phyloP scores from a whole-genome alignment of 2,888 invertebrate genomes.

The Hypselothyrea guttata region DNA sequence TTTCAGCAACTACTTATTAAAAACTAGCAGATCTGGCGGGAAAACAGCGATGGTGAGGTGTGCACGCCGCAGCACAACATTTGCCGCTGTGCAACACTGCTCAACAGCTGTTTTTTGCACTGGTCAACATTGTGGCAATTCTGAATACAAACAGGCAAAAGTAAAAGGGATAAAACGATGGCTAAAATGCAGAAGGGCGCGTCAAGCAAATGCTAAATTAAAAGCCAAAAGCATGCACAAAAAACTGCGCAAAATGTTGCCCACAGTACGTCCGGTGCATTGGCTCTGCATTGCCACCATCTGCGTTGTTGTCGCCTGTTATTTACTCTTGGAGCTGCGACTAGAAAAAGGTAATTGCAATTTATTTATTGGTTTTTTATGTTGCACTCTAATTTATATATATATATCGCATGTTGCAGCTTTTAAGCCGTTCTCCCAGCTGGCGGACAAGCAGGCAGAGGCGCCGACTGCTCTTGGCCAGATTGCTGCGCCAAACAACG shows the following conservation, averaged over 20 bases:
- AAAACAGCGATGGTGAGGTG: too few relatives aligned
- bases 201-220: slow-evolving; percentile 21
- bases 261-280: slow-evolving; percentile 75
- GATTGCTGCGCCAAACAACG: slow-evolving; percentile 21
- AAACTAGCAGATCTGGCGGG: too few relatives aligned
- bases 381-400: too few relatives aligned
- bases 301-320: slow-evolving; percentile 71
- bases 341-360: slow-evolving; percentile 55
- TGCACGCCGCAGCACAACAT: background rate
- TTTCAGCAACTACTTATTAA: too few relatives aligned
- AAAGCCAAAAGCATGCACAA: slow-evolving; percentile 46
- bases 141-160: slow-evolving; percentile 7
- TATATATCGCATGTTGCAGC: slow-evolving; percentile 37
- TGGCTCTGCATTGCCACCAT: slow-evolving; percentile 72
- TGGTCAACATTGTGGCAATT: slow-evolving; percentile 34
- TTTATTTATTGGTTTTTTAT: background rate
- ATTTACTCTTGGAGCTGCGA: slow-evolving; percentile 78
- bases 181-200: slow-evolving; percentile 33
- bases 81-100: slow-evolving; percentile 2
- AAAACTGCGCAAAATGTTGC: slow-evolving; percentile 79
- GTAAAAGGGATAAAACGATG: background rate
- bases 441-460: slow-evolving; percentile 12
- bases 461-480: slow-evolving; percentile 14
- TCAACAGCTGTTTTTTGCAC: slow-evolving; percentile 38
- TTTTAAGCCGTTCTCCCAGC: slow-evolving; percentile 64